These are phyloP conservation scores for Hemichromis elongatus DNA, from an alignment of 2,113 vertebrate species.

Conservation along the genomic window DNA sequence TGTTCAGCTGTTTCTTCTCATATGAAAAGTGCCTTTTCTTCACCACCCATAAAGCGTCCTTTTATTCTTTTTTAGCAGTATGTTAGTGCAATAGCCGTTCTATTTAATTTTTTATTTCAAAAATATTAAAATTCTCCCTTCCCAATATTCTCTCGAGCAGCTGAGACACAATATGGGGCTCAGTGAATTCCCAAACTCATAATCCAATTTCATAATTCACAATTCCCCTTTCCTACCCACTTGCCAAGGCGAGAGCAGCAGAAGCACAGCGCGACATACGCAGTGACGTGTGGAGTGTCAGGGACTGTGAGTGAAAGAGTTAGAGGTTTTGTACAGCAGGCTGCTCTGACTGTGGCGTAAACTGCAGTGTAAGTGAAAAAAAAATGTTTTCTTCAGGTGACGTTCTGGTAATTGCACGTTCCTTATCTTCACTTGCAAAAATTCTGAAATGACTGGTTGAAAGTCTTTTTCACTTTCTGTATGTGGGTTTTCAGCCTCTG, in stretches of 20 bases:
- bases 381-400: not conserved
- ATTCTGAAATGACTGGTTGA: not conserved
- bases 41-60: not conserved
- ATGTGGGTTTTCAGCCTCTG: not conserved
- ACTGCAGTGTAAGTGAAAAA: not conserved
- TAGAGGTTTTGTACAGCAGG: slow-evolving; percentile 17
- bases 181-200: slow-evolving; percentile 52
- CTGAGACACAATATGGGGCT: slow-evolving; percentile 49
- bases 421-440: not conserved
- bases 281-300: slow-evolving; percentile 37
- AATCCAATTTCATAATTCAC: slow-evolving; percentile 64
- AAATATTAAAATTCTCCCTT: not conserved
- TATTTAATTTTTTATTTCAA: not conserved
- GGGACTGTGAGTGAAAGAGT: slow-evolving; percentile 26
- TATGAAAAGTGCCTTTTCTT: too few relatives aligned
- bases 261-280: slow-evolving; percentile 27
- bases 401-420: not conserved
- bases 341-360: slow-evolving; percentile 13
- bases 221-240: slow-evolving; percentile 28
- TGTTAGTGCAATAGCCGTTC: not conserved
- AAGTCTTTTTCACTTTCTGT: not conserved
- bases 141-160: slow-evolving; percentile 29
- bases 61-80: not conserved
- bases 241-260: slow-evolving; percentile 40
- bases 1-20: not conserved